Percentiles rank a stretch among this genome's conserved stretches.
phyloP scores from a whole-genome alignment of 2,888 invertebrate genomes.

The Metallyticus violacea region DNA sequence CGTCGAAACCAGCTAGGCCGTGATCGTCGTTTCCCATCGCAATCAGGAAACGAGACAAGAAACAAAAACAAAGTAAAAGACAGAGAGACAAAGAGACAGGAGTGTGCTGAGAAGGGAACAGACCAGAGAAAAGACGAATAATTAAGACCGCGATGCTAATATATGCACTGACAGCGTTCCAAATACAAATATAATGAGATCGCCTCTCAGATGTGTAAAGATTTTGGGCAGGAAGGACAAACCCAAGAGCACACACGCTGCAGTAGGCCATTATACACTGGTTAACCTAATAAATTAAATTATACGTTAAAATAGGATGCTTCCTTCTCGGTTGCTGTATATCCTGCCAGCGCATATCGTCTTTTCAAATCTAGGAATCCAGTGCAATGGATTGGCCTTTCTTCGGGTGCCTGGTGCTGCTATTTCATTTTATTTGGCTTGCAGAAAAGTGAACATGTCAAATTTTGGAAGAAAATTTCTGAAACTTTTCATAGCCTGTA shows the following conservation, averaged over 20 bases:
- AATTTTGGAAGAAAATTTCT: too few relatives aligned
- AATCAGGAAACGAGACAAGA: not conserved
- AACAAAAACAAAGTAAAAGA: not conserved
- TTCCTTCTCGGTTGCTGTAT: not conserved
- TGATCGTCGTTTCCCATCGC: not conserved
- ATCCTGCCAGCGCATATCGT: not conserved
- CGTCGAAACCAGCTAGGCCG: not conserved
- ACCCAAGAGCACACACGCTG: not conserved
- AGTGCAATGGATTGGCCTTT: not conserved
- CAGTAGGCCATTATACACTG: not conserved
- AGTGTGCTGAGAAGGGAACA: not conserved
- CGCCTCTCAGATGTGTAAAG: constrained; percentile 7
- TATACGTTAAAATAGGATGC: constrained; percentile 4
- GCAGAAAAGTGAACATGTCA: too few relatives aligned
- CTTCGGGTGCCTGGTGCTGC: not conserved
- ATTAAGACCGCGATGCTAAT: constrained; percentile 23
- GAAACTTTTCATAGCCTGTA: too few relatives aligned
- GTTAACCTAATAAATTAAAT: constrained; percentile 18
- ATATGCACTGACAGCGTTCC: constrained; percentile 14
- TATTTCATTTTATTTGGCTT: not conserved
- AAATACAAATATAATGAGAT: constrained; percentile 15
- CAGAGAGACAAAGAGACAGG: not conserved
- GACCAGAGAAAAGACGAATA: constrained; percentile 5
- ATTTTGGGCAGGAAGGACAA: not conserved
- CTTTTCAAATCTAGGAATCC: not conserved